phyloP scores from a whole-genome alignment of 2,797 vertebrate species.

The Myotis pilosus region DNA sequence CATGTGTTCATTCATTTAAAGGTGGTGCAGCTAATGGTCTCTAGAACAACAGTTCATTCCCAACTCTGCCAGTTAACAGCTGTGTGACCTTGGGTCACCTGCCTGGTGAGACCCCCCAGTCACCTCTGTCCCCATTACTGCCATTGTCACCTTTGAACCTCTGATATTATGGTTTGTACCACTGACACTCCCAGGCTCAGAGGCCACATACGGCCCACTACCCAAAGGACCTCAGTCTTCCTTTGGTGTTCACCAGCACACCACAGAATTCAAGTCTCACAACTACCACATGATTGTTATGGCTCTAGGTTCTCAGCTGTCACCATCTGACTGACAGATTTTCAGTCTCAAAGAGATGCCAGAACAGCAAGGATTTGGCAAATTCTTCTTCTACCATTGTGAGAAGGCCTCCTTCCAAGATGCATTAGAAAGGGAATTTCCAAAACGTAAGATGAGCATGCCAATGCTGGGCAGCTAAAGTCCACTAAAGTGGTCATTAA shows the following conservation, averaged over 20 bases:
- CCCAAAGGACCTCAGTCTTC: neutral
- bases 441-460: neutral
- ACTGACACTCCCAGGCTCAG: neutral
- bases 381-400: neutral
- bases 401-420: neutral
- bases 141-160: neutral
- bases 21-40: neutral
- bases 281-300: neutral
- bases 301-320: neutral
- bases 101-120: neutral
- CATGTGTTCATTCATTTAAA: neutral
- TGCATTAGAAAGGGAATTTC: neutral
- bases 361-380: neutral
- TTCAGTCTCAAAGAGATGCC: neutral
- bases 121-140: neutral
- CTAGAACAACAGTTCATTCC: neutral
- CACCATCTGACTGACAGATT: too few species aligned
- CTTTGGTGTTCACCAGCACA: neutral
- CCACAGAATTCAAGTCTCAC: too few species aligned
- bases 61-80: neutral
- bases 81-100: neutral
- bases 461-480: neutral
- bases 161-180: neutral
- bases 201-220: neutral
- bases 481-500: neutral